Evolutionary conservation across 2,797 vertebrate species (phyloP), one percentile per base, ranked within the genome.

Genomic region (Danio kyathit): DNA sequence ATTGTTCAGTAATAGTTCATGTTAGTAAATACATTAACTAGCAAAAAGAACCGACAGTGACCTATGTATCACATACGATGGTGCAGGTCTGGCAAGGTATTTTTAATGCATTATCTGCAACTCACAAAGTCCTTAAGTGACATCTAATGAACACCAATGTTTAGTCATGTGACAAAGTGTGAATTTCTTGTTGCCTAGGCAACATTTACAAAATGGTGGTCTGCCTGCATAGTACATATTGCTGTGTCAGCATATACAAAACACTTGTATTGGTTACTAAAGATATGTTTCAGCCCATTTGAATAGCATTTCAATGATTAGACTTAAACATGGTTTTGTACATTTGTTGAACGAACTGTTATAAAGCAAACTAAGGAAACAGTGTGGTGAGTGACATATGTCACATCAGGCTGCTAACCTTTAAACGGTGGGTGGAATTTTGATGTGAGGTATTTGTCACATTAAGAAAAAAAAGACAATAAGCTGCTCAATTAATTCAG

Each of bases 401-500:
- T 59, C 14, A 44, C 40, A 73, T 59, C 6, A 11, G 51, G 38
- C 5, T 43, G 52, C 41, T 59, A 46, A 59, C 52, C 41, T 13
- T 60, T 46, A 74, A 74, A 29, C 5, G n/a, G 21, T n/a, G 16
- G 16, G 19, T 52, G 29, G n/a, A 73, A n/a, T 56, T 60, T 44
- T 10, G 8, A 61, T 74, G 72, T 61, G 72, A 14, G 2, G 19
- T 56, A 10, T 61, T 10, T 61, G 41, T 40, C 7, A 74, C 41
- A 74, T n/a, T 49, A 74, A 61, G 72, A 74, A 16, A 61, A 61
- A n/a, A 41, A 29, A 29, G 7, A 0, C 57, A 13, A 43, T 14
- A n/a, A 57, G 11, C 52, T 61, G 19, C 57, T 61, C 5, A 74
- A 61, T 8, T 74, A 29, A 49, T 74, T 61, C 61, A 38, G 60